Conservation (phyloP, 1,140 invertebrate genomes). For the Ylistrum balloti region DNA sequence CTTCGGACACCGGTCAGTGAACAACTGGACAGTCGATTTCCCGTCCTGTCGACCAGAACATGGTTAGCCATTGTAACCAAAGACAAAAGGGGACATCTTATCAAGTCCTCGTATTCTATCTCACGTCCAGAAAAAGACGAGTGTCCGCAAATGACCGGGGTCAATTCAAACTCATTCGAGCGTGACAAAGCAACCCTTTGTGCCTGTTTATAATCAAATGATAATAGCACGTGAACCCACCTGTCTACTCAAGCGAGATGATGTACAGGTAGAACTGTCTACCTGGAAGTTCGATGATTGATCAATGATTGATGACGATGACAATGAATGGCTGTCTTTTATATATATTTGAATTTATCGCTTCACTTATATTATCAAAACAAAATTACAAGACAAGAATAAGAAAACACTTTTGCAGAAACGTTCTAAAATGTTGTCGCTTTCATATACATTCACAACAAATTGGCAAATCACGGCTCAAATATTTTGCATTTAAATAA, state of each 20-base stretch:
- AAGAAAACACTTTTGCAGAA: no score
- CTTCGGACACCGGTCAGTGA: background rate
- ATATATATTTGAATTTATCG: no score
- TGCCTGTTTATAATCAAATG: slow-evolving; percentile 32
- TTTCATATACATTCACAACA: no score
- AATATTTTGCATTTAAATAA: no score
- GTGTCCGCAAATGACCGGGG: slow-evolving; percentile 36
- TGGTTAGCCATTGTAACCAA: background rate
- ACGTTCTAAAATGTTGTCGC: no score
- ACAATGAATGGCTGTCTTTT: no score
- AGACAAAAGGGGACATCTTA: background rate
- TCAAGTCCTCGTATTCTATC: background rate
- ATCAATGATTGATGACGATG: background rate
- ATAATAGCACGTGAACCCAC: slow-evolving; percentile 13
- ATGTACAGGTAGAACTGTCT: background rate
- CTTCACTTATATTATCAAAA: no score
- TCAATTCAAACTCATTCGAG: background rate
- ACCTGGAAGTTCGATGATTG: background rate
- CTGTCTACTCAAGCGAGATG: background rate
- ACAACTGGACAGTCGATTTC: slow-evolving; percentile 21
- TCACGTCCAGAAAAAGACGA: background rate
- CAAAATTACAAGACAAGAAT: no score
- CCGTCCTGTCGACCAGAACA: background rate
- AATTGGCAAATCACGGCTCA: no score
- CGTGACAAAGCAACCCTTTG: slow-evolving; percentile 29